Conservation (phyloP, 1,140 invertebrate genomes). For the Macrostomum lignano region DNA sequence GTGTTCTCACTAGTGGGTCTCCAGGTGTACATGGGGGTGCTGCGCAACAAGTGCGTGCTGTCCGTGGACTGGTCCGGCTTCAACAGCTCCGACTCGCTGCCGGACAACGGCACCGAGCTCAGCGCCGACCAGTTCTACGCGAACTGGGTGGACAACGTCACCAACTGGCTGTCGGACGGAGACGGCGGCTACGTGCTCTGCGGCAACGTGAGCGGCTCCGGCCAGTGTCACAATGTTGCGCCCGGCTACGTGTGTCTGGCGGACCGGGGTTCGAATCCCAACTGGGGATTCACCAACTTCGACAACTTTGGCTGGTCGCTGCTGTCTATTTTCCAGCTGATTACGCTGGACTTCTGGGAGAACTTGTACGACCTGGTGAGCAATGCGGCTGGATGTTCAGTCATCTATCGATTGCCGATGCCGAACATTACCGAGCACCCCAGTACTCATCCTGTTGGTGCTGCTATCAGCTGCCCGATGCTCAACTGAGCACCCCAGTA, state of each 20-base stretch:
- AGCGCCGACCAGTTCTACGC: slow-evolving; percentile 3
- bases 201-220: slow-evolving; percentile 34
- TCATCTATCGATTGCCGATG: no score
- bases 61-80: slow-evolving; percentile 39
- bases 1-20: slow-evolving; percentile 76
- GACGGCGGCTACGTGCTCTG: slow-evolving; percentile 28
- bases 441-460: no score
- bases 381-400: no score
- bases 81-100: no score
- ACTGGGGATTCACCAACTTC: slow-evolving; percentile 83
- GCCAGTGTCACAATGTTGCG: slow-evolving; percentile 37
- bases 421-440: no score
- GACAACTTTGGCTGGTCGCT: slow-evolving; percentile 89
- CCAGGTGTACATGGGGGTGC: slow-evolving; percentile 86
- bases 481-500: no score
- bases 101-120: slow-evolving; percentile 31
- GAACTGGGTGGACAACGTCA: slow-evolving; percentile 53
- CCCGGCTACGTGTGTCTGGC: slow-evolving; percentile 60
- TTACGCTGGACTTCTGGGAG: slow-evolving; percentile 96
- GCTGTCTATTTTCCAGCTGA: slow-evolving; percentile 69
- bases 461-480: no score
- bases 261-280: slow-evolving; percentile 71
- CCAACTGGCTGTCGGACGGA: slow-evolving; percentile 35
- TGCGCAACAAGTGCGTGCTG: slow-evolving; percentile 75
- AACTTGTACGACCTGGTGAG: slow-evolving; percentile 71